Conservation (phyloP, 2,113 vertebrate genomes). For the Corynorhinus townsendii region DNA sequence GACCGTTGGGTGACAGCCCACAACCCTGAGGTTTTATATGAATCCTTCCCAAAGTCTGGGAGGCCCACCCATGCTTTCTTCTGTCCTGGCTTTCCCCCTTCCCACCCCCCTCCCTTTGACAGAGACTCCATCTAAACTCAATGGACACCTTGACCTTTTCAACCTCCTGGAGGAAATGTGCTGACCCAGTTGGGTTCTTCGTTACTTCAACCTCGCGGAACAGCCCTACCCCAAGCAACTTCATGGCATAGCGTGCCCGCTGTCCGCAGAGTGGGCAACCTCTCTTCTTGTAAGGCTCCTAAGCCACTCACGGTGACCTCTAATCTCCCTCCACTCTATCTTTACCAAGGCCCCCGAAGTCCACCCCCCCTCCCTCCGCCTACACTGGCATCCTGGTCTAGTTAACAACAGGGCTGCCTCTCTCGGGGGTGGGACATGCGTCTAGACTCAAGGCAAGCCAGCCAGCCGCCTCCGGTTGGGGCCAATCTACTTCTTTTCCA, state of each 20-base stretch:
- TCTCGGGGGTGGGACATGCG: no score
- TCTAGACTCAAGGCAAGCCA: no score
- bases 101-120: rapidly evolving
- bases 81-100: background rate
- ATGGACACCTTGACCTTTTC: background rate
- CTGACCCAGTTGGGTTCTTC: background rate
- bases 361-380: no score
- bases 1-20: no score
- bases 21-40: background rate
- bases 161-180: background rate
- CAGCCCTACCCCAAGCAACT: background rate
- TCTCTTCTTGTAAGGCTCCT: rapidly evolving
- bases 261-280: no score
- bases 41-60: background rate
- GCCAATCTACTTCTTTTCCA: background rate
- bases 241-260: rapidly evolving
- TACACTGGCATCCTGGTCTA: no score
- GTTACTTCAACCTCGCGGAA: background rate
- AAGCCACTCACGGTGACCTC: rapidly evolving
- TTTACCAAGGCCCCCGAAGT: no score
- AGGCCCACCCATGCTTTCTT: background rate
- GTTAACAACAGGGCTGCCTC: no score
- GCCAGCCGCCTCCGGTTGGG: no score
- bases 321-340: background rate
- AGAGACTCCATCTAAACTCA: background rate